Base-by-base conservation (phyloP, 2,797 vertebrate genomes). In the Crocidura indochinensis region DNA sequence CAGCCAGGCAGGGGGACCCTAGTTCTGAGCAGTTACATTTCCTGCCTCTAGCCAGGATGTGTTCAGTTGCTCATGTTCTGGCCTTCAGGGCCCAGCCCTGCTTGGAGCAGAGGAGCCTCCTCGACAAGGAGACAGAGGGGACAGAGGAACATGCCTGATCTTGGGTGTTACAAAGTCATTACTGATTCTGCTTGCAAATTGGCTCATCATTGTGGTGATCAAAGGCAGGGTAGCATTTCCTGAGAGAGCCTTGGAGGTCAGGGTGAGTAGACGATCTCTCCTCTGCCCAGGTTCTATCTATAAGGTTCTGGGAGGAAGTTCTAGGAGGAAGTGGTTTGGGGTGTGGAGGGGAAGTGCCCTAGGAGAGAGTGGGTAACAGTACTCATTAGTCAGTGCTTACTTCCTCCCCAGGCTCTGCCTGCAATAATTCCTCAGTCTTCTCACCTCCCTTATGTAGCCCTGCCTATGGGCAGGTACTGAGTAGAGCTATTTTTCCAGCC, bases 251-350 rank as follows among this genome's bases (percentile, higher is more conserved):
- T 0, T 12, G 91, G 46, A 75, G 92, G 67, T 56, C 75, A 49
- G 76, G 88, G 10, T 64, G 73, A 2, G 8, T 46, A 72, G 94
- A 72, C 85, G 24, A 69, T 7, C 2, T 8, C 80, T 29, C 46
- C 44, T 12, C 78, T 27, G 29, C 73, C 46, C 80, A 88, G 86
- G 27, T 10, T 56, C 19, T 26, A 94, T 85, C 6, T n/a, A 92
- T 38, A 93, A 92, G 53, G 93, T 88, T 24, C 77, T 68, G 51
- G 69, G 86, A 76, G 80, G 88, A 93, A 62, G 74, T 38, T 88
- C 53, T 60, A 27, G 67, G 19, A 67, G 47, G 51, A 20, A 20
- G 56, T 19, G 12, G 51, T 10, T 14, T 53, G 51, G 8, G 8
- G 10, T 10, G 14, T 10, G 8, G 60, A 88, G 85, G 68, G 4